These are phyloP conservation scores for Physocephala rufipes DNA, from an alignment of 2,888 invertebrate species.

Conservation along the genomic window DNA sequence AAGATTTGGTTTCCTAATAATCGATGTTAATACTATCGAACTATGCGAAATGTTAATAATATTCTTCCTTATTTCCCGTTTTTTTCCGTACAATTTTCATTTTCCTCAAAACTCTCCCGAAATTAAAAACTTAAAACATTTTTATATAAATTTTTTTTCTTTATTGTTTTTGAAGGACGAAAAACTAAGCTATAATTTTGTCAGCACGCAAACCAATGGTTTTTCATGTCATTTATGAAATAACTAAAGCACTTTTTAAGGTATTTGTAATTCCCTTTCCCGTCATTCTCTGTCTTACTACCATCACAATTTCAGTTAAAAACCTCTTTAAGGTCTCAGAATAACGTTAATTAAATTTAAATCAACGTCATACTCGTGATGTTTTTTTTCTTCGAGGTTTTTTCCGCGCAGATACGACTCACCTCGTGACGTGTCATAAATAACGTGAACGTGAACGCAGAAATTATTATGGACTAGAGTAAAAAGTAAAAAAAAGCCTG, in stretches of 20 bases:
- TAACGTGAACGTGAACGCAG: no score
- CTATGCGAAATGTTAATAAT: not conserved
- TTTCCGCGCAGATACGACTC: no score
- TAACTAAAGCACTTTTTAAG: not conserved
- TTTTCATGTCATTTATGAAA: not conserved
- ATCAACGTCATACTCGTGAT: constrained; percentile 8
- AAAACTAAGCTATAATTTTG: constrained; percentile 5
- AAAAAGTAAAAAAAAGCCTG: not conserved
- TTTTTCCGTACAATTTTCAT: not conserved
- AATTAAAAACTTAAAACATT: not conserved
- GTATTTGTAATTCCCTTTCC: not conserved
- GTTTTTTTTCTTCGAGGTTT: no score
- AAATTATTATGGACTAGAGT: no score
- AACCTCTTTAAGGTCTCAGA: constrained; percentile 1
- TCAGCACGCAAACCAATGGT: constrained; percentile 7
- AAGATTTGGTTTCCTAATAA: no score
- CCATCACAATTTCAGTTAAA: no score
- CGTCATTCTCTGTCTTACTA: not conserved
- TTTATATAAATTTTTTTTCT: not conserved
- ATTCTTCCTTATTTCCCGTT: not conserved
- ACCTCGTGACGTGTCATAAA: no score
- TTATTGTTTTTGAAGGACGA: no score
- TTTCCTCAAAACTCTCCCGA: not conserved
- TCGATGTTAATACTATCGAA: no score
- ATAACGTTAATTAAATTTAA: constrained; percentile 20